Percentiles rank a stretch among this genome's conserved stretches.
These are phyloP conservation scores for Drosophila trapezifrons DNA, from an alignment of 1,140 invertebrate species.

Conservation along the genomic window DNA sequence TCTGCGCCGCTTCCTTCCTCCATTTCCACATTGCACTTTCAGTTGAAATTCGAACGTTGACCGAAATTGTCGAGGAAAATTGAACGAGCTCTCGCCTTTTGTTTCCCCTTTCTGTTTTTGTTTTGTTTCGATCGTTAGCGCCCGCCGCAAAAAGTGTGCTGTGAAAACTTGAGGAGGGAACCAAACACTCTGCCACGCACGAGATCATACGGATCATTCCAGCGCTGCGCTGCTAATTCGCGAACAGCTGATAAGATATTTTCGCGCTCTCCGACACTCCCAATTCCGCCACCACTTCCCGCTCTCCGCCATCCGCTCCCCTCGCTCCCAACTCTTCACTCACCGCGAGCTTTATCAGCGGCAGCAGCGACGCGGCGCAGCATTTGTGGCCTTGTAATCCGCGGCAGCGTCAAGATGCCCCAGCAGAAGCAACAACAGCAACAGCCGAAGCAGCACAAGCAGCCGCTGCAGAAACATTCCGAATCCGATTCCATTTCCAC, in stretches of 20 bases:
- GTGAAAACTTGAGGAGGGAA: constrained; percentile 5
- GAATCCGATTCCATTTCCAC: background rate
- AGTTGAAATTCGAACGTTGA: constrained; percentile 81
- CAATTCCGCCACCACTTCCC: constrained; percentile 12
- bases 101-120: constrained; percentile 44
- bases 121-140: constrained; percentile 22
- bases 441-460: constrained; percentile 1
- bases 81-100: constrained; percentile 24
- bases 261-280: constrained; percentile 17
- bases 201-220: constrained; percentile 61
- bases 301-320: background rate
- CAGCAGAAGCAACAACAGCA: constrained; percentile 39
- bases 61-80: constrained; percentile 66
- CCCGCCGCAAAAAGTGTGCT: constrained; percentile 16
- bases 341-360: constrained; percentile 42
- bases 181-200: constrained; percentile 34
- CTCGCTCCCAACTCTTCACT: constrained; percentile 11
- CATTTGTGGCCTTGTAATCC: constrained; percentile 61
- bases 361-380: constrained; percentile 56
- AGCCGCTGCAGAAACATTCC: constrained; percentile 41
- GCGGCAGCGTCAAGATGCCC: constrained; percentile 54
- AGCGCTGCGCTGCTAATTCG: constrained; percentile 10
- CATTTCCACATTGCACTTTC: constrained; percentile 72
- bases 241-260: constrained; percentile 63
- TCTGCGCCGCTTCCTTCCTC: constrained; percentile 63